Evolutionary conservation across 2,113 vertebrate genomes (phyloP).

Genomic region (Polypterus bichir): DNA sequence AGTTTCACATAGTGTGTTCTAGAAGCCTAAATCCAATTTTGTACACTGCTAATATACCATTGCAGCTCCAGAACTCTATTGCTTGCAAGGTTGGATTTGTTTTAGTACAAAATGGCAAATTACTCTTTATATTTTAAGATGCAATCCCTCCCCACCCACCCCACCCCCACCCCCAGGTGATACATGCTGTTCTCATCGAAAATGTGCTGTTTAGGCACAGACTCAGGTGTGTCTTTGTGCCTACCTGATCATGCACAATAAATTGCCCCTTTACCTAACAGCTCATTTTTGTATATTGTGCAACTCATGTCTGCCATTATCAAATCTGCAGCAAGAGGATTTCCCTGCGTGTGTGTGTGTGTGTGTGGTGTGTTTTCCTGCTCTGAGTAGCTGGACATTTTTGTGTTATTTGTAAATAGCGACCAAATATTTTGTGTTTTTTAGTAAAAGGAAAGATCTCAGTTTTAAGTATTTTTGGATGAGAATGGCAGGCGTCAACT

Average conservation of each 20-base stretch:
- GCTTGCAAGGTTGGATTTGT: too few species aligned
- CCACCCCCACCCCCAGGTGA: too few species aligned
- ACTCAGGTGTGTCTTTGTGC: constrained; percentile 24
- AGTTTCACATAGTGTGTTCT: constrained; percentile 32
- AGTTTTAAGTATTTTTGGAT: constrained; percentile 28
- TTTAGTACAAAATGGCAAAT: too few species aligned
- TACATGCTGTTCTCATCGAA: constrained; percentile 44
- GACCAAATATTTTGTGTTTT: constrained; percentile 69
- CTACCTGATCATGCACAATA: constrained; percentile 41
- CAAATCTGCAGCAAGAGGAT: constrained; percentile 36
- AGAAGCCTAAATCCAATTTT: constrained; percentile 30
- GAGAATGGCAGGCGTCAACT: constrained; percentile 68
- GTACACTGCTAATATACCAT: too few species aligned
- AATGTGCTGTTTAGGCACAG: constrained; percentile 48
- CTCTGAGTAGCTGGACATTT: constrained; percentile 59
- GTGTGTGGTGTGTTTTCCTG: constrained; percentile 29
- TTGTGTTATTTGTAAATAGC: constrained; percentile 80
- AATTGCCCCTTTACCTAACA: constrained; percentile 29
- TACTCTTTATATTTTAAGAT: too few species aligned
- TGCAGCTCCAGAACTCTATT: too few species aligned
- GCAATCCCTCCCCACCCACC: too few species aligned
- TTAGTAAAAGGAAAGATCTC: background rate
- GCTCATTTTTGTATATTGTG: constrained; percentile 38
- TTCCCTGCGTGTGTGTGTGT: background rate
- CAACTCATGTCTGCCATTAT: constrained; percentile 62